Percentiles rank a stretch among this genome's conserved stretches.
Conservation (phyloP, 1,140 invertebrate species). For the Heliconius hermathena region DNA sequence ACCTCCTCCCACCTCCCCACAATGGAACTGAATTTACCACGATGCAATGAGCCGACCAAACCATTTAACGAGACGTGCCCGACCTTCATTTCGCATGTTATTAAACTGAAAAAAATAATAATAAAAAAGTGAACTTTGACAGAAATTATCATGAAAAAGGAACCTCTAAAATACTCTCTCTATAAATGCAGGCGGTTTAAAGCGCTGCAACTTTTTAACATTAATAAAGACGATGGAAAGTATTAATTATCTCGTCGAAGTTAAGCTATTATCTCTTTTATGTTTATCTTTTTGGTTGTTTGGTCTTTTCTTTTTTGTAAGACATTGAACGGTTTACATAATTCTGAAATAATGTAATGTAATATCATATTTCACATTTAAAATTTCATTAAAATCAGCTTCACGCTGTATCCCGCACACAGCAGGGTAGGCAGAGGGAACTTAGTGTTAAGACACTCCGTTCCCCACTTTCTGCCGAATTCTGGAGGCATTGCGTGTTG, state of each 20-base stretch:
- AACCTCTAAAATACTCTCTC: slow-evolving; percentile 35
- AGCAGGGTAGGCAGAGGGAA: no score
- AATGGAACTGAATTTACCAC: slow-evolving; percentile 52
- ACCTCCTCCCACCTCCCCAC: slow-evolving; percentile 26
- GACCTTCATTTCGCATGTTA: slow-evolving; percentile 66
- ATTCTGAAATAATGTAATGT: not conserved
- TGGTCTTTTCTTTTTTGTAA: not conserved
- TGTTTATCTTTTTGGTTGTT: slow-evolving; percentile 2
- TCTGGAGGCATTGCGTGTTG: no score
- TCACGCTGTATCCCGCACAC: no score
- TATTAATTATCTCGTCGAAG: slow-evolving; percentile 14
- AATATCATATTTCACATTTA: no score
- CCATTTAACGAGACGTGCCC: slow-evolving; percentile 49
- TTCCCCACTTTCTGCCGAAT: no score
- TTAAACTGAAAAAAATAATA: slow-evolving; percentile 55
- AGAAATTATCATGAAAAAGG: slow-evolving; percentile 63
- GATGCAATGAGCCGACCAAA: slow-evolving; percentile 53
- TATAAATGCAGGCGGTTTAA: slow-evolving; percentile 36
- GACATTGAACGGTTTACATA: not conserved
- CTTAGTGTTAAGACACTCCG: no score
- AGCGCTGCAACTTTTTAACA: slow-evolving; percentile 38
- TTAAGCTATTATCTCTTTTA: slow-evolving; percentile 2
- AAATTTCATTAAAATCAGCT: no score
- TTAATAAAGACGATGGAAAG: slow-evolving; percentile 21
- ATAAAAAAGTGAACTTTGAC: slow-evolving; percentile 57